Conservation (phyloP, 64 coral and sea anemone genomes). For the Astreopora myriophthalma region DNA sequence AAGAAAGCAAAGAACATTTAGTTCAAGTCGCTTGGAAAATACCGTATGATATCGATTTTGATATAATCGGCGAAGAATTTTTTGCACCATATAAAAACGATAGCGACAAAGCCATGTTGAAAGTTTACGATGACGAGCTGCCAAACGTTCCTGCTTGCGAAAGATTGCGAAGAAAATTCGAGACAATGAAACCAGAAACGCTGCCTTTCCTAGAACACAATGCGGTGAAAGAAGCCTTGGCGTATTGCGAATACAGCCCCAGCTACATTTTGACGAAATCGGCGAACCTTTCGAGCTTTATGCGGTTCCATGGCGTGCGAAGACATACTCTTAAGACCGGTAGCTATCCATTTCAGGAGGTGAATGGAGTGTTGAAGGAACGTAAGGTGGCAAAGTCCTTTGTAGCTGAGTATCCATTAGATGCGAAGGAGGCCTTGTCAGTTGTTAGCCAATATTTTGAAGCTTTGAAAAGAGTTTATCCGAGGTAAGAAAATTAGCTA, state of each 20-base stretch:
- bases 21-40: conserved; percentile 50
- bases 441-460: conserved; percentile 46
- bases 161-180: background rate
- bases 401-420: background rate
- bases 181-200: background rate
- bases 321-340: background rate
- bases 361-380: background rate
- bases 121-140: background rate
- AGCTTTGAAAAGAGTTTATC: conserved; percentile 2
- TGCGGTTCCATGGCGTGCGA: background rate
- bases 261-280: conserved; percentile 5
- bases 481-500: conserved; percentile 36
- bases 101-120: background rate
- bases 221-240: background rate
- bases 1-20: background rate
- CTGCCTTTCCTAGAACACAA: background rate
- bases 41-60: background rate
- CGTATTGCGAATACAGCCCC: conserved; percentile 1
- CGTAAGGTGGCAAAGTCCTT: background rate
- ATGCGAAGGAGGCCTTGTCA: background rate
- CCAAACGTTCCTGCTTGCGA: background rate
- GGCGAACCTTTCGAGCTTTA: background rate
- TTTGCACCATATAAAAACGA: background rate
- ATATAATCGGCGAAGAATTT: background rate
- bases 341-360: background rate